These are phyloP conservation scores for Endomychus coccineus DNA, from an alignment of 2,888 invertebrate genomes.

Conservation along the genomic window DNA sequence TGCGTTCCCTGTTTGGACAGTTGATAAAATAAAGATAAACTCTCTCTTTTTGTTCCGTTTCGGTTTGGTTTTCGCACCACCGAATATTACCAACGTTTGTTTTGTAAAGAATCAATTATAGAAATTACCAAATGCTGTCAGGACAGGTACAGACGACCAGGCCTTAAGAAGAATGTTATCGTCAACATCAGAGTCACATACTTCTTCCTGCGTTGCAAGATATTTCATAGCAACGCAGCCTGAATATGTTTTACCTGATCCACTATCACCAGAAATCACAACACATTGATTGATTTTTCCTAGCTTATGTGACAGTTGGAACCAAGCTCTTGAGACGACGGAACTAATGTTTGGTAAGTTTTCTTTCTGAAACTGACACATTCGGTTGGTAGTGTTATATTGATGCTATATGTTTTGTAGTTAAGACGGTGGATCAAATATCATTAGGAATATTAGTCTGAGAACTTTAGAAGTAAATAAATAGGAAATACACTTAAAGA, in stretches of 20 bases:
- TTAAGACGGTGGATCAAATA: too few relatives aligned
- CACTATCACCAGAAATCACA: constrained; percentile 43
- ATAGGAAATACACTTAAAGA: too few relatives aligned
- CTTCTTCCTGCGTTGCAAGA: constrained; percentile 28
- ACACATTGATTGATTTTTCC: constrained; percentile 39
- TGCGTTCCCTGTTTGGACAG: constrained; percentile 35
- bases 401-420: too few relatives aligned
- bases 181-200: constrained; percentile 9
- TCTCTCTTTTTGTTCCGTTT: background rate
- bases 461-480: too few relatives aligned
- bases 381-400: too few relatives aligned
- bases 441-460: too few relatives aligned
- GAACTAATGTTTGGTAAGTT: constrained; percentile 19
- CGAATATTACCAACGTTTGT: background rate
- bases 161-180: constrained; percentile 22
- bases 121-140: constrained; percentile 32
- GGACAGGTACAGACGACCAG: constrained; percentile 24
- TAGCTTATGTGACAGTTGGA: constrained; percentile 25
- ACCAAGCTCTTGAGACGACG: constrained; percentile 23
- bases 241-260: constrained; percentile 44
- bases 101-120: background rate
- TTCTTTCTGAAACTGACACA: constrained; percentile 10
- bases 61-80: background rate
- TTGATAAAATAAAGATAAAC: constrained; percentile 18
- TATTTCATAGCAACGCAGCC: constrained; percentile 39